Base-by-base conservation (phyloP, 2,113 vertebrate genomes). In the Cathartes aura region DNA sequence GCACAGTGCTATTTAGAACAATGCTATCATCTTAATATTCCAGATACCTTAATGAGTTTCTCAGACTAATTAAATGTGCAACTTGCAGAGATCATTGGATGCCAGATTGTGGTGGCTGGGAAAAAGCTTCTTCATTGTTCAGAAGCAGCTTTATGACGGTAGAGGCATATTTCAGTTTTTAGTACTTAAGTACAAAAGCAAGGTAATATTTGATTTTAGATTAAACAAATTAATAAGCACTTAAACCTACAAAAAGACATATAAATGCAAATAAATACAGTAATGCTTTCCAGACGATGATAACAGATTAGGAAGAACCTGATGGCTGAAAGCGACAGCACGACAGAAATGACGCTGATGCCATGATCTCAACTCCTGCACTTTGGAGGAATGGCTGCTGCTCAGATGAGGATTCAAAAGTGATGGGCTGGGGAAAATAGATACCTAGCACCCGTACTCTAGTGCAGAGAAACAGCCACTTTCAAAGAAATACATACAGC, bases 51-150 rank as follows among this genome's bases (percentile, higher is more conserved):
- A 92, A 97, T 96, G 88, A 97, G 89, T 86, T 96, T 93, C 74
- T 90, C 93, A 90, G 87, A 94, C 91, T 97, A 95, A 97, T 97
- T 97, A 97, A 97, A 96, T 81, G 86, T 94, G 84, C 82, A 92
- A 71, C 89, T 97, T 95, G 74, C 55, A 75, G 78, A 94, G 84
- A 94, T 94, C 48, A 80, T 38, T 91, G 82, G 42, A 60, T 87
- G 81, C 92, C 94, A 97, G 92, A 87, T 85, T 96, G 89, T 5
- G 17, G 36, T 85, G 90, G 76, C 59, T 91, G 71, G 47, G 70
- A 92, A 76, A 29, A 89, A 87, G n/a, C 21, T 94, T 85, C 78
- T 87, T 87, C 5, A 6, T 94, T 93, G 76, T 93, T 97, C 45
- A 45, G 48, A 81, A 63, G 55, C 7, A 4, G 56, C 38, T 90